A percentile compares a stretch with the other conserved stretches of the same genome.
Evolutionary conservation across 2,113 vertebrate genomes (phyloP).

Genomic region (Todiramphus chloris): DNA sequence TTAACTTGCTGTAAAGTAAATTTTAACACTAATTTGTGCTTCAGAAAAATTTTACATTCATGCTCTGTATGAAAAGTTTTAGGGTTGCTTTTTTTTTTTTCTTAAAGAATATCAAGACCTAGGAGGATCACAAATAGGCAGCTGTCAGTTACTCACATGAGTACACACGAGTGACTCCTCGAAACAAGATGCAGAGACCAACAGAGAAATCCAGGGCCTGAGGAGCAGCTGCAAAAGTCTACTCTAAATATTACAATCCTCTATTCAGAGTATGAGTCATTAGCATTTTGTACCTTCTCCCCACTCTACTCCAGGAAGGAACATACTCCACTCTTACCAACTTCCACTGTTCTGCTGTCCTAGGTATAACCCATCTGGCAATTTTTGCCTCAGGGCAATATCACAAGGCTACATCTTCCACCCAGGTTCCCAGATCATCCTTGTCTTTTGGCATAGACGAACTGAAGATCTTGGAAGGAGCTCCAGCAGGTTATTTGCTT

Average conservation of each 20-base stretch:
- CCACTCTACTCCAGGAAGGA: not conserved
- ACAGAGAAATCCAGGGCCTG: not conserved
- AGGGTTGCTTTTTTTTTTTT: not conserved
- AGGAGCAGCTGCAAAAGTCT: not conserved
- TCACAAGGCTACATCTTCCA: not conserved
- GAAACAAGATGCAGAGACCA: not conserved
- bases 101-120: not conserved
- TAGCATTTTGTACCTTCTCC: not conserved
- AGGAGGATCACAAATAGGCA: not conserved
- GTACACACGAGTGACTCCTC: not conserved
- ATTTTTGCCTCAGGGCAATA: not conserved
- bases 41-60: not conserved
- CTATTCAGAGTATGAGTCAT: not conserved
- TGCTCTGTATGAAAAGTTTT: not conserved
- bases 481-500: not conserved
- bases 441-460: not conserved
- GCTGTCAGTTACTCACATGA: not conserved
- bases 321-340: not conserved
- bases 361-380: not conserved
- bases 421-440: not conserved
- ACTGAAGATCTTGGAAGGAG: not conserved
- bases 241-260: not conserved
- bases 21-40: not conserved
- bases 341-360: not conserved
- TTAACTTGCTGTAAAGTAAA: not conserved